phyloP scores from a whole-genome alignment of 2,888 invertebrate species.

The Lepidocyrtinus sp. region DNA sequence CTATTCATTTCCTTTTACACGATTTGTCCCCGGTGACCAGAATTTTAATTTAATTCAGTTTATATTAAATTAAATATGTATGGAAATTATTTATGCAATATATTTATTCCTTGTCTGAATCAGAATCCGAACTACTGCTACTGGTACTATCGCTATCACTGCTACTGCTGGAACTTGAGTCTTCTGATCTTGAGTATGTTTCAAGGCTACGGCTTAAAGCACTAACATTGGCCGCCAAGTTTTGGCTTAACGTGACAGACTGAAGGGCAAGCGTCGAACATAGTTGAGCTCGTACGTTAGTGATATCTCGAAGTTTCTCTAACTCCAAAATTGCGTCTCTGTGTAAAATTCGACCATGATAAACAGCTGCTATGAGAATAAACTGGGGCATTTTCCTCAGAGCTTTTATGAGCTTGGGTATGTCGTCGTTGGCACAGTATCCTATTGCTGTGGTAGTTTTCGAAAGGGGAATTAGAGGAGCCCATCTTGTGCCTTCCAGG shows the following conservation, averaged over 20 bases:
- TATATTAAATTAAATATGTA: neutral
- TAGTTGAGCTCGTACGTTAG: conserved; percentile 47
- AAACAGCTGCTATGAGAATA: conserved; percentile 77
- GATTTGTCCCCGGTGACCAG: too few relatives aligned
- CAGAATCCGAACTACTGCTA: conserved; percentile 24
- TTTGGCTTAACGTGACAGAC: conserved; percentile 44
- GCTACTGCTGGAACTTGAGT: neutral
- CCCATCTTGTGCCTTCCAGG: conserved; percentile 80
- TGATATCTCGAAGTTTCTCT: conserved; percentile 30
- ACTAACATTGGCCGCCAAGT: conserved; percentile 38
- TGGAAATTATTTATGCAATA: neutral
- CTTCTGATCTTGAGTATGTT: conserved; percentile 9
- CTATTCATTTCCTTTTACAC: too few relatives aligned
- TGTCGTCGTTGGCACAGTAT: conserved; percentile 80
- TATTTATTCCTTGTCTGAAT: conserved; percentile 10
- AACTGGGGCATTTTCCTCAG: conserved; percentile 82
- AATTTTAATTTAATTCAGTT: too few relatives aligned
- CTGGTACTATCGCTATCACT: conserved; percentile 9
- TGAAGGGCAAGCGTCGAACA: conserved; percentile 42
- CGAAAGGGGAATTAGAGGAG: conserved; percentile 79
- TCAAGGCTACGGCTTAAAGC: conserved; percentile 43
- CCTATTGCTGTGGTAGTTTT: conserved; percentile 79
- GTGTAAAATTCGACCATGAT: conserved; percentile 60
- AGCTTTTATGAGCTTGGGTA: conserved; percentile 78
- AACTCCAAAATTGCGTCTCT: conserved; percentile 57